Base-by-base conservation (phyloP, 1,140 invertebrate genomes). In the Drosophila suzukii region DNA sequence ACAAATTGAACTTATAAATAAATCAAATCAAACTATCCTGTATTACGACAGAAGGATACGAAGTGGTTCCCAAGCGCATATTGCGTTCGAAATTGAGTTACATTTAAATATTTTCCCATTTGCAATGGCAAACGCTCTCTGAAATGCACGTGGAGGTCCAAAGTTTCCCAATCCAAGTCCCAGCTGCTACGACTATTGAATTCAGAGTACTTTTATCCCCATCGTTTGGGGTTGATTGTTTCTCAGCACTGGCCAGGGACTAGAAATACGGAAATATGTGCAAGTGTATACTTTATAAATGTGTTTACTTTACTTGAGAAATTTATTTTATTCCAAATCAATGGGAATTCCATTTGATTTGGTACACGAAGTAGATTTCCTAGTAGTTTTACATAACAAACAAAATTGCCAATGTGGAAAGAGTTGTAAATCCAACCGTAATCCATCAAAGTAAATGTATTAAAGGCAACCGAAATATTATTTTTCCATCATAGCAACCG, bases 1-100 rank as follows among this genome's bases (percentile, higher is more conserved):
- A 89, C 76, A 88, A 89, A 88, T 89, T 88, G 83, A 88, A 88
- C 67, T 89, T 83, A 68, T 88, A 86, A 86, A 83, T 88, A 86
- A 86, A 88, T 86, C 79, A 86, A 86, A 88, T 88, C 81, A 75
- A 79, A 86, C 88, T 83, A 79, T 83, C 71, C 79, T 73, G 79
- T 83, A 73, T 66, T 82, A 57, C 38, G 44, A 27, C 38, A 44
- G 38, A 17, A 73, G 51, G 61, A 76, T 50, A 46, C 32, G 43
- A 47, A 56, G 54, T 66, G 66, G 44, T 57, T 73, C 63, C 55
- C 30, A 30, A 55, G 63, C 46, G 49, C 71, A 84, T 81, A 85
- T 84, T 84, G 78, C 82, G 59, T 65, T 67, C 32, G 53, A 76
- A 86, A 88, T 86, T 82, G 83, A 88, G 79, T 86, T 86, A 88